These are phyloP conservation scores for Echiichthys vipera DNA, from an alignment of 2,797 vertebrate species.

Conservation along the genomic window DNA sequence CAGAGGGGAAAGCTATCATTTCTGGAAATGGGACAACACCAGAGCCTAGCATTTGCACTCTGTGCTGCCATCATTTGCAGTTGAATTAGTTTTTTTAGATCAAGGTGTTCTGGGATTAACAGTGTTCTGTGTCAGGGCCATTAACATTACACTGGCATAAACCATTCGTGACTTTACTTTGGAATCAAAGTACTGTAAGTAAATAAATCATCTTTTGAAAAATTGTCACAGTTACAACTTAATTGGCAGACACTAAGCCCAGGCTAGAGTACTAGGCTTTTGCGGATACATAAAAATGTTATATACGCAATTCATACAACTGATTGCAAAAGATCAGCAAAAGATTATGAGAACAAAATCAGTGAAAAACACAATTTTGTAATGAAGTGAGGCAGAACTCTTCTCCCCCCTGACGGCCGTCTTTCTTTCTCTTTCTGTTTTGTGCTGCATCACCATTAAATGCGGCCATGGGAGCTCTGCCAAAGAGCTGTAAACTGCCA, in stretches of 20 bases:
- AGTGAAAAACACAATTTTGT: constrained; percentile 28
- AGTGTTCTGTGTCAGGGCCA: background rate
- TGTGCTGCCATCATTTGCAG: constrained; percentile 13
- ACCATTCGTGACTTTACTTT: background rate
- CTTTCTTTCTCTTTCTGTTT: constrained; percentile 53
- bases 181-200: background rate
- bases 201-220: background rate
- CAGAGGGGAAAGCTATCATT: constrained; percentile 34
- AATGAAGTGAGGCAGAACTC: constrained; percentile 25
- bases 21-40: constrained; percentile 32
- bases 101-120: background rate
- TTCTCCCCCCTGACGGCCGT: background rate
- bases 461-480: constrained; percentile 69
- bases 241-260: background rate
- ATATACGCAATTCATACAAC: background rate
- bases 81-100: constrained; percentile 22
- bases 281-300: background rate
- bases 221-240: background rate
- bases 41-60: background rate
- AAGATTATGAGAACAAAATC: constrained; percentile 4
- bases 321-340: background rate
- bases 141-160: background rate
- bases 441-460: constrained; percentile 76
- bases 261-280: background rate
- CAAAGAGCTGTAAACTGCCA: constrained; percentile 74